Conservation (phyloP, 2,113 vertebrate species). For the Etheostoma cragini region DNA sequence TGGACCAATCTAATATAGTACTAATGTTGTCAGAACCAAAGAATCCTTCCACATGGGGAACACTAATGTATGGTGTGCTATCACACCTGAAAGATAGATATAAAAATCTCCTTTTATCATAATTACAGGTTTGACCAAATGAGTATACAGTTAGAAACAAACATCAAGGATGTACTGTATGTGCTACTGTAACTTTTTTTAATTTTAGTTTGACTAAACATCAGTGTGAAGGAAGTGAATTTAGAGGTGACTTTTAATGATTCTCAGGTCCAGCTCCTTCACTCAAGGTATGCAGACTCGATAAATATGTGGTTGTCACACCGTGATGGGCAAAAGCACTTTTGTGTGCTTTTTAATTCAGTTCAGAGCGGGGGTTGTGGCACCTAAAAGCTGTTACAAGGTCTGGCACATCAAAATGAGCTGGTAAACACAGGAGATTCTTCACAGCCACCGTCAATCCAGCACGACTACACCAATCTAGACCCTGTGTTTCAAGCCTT, state of each 20-base stretch:
- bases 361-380: slow-evolving; percentile 50
- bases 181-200: not conserved
- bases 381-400: slow-evolving; percentile 73
- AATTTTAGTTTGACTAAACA: not conserved
- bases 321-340: slow-evolving; percentile 35
- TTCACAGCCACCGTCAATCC: slow-evolving; percentile 63
- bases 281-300: slow-evolving; percentile 10
- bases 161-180: not conserved
- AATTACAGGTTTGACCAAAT: not conserved
- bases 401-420: slow-evolving; percentile 74
- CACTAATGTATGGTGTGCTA: too few species aligned
- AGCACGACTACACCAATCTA: slow-evolving; percentile 72
- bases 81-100: not conserved
- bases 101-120: not conserved
- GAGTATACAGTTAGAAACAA: not conserved
- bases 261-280: slow-evolving; percentile 21
- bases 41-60: too few species aligned
- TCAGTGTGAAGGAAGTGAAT: not conserved
- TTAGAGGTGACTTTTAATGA: slow-evolving; percentile 40
- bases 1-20: not conserved
- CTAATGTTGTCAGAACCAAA: not conserved
- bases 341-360: slow-evolving; percentile 58
- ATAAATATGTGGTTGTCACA: slow-evolving; percentile 54
- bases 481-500: slow-evolving; percentile 68
- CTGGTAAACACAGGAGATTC: slow-evolving; percentile 73